Conservation (phyloP, 2,888 invertebrate genomes). For the Diarsia rubi region DNA sequence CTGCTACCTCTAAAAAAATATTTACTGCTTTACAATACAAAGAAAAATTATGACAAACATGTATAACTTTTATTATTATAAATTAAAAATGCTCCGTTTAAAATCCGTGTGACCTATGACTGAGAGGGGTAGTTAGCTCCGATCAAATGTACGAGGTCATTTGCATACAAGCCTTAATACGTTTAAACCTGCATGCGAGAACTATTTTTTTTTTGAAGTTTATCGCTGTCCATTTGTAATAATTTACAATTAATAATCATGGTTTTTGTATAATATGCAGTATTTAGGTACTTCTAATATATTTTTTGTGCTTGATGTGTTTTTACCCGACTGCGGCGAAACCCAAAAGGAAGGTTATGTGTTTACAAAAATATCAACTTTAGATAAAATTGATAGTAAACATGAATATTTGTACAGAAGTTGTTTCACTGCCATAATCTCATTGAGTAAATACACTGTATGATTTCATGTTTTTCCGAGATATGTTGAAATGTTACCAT, state of each 20-base stretch:
- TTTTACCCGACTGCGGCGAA: neutral
- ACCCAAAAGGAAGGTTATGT: too few species aligned
- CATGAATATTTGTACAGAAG: neutral
- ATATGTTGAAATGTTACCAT: neutral
- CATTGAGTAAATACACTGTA: neutral
- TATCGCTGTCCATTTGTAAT: neutral
- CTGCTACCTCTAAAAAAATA: too few species aligned
- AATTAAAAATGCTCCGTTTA: too few species aligned
- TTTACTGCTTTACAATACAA: too few species aligned
- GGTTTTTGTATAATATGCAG: neutral
- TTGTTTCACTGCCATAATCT: slow-evolving; percentile 7
- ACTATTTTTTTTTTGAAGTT: neutral
- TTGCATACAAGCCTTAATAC: too few species aligned
- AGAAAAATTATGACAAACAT: too few species aligned
- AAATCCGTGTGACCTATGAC: too few species aligned
- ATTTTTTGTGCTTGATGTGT: neutral
- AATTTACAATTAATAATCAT: neutral
- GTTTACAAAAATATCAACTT: slow-evolving; percentile 5
- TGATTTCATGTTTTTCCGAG: slow-evolving; percentile 10
- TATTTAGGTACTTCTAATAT: neutral
- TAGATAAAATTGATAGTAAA: slow-evolving; percentile 17
- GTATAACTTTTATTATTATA: too few species aligned
- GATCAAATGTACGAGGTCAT: too few species aligned
- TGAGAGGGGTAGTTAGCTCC: too few species aligned
- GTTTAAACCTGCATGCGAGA: neutral